Evolutionary conservation across 2,888 invertebrate species (phyloP), one percentile per base, ranked within the genome.

Genomic region (Erebia aethiops): DNA sequence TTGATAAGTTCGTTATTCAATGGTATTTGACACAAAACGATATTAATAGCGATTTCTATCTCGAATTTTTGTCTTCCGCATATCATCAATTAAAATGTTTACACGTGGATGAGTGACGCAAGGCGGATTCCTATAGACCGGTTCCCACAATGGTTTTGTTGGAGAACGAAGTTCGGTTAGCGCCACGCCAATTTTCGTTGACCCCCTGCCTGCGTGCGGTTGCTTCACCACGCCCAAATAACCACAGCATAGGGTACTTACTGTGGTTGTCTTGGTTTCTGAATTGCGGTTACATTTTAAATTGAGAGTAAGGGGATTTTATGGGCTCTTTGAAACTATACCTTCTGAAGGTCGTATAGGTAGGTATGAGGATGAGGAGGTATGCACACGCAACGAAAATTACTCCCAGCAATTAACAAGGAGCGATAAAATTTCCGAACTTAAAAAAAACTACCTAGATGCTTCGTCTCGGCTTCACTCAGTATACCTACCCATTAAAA

Each of bases 61-160:
- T 76, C 74, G 75, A 69, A 79, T 87, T 88, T 89, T 90, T 87
- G 85, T 87, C 87, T 92, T 91, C 90, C 90, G 90, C 87, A 86
- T 91, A 82, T 90, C 88, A 89, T 90, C 91, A 91, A 92, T 92
- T 91, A 91, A 91, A 89, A 91, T 90, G 81, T 92, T 90, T 91
- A 87, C 89, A 91, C 90, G 90, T 90, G 90, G 85, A 83, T 84
- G 85, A 83, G 83, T 89, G 90, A 89, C 87, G 89, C 86, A 87
- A 88, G 83, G 84, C 86, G 85, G 84, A 90, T 91, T 90, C 89
- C 86, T 87, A 76, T 72, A 75, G 84, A 91, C 91, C 87, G 87
- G 92, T 92, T 89, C 73, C 72, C 76, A 87, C 87, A 90, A 88
- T 90, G 84, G 87, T 83, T 86, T 82, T 84, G 85, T 87, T 84